These are phyloP conservation scores for Nycticebus coucang DNA, from an alignment of 2,113 vertebrate genomes.

Conservation along the genomic window DNA sequence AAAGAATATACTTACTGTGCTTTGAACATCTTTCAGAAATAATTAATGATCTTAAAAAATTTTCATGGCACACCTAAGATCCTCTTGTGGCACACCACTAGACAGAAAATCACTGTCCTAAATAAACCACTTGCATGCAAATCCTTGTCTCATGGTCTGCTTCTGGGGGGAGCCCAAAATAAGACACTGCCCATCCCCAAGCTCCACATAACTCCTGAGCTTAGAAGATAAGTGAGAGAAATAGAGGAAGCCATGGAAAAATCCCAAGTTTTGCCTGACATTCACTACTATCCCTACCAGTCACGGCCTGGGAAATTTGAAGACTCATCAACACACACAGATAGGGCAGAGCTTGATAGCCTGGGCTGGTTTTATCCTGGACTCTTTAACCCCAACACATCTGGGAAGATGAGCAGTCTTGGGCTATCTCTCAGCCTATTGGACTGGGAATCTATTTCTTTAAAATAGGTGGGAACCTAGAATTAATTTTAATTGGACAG, in stretches of 20 bases:
- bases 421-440: neutral
- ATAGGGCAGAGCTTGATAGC: neutral
- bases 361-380: neutral
- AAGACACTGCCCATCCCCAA: neutral
- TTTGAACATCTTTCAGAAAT: too few relatives aligned
- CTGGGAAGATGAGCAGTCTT: neutral
- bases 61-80: too few relatives aligned
- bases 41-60: too few relatives aligned
- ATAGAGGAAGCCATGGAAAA: neutral
- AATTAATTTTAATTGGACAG: constrained; percentile 26
- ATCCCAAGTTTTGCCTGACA: neutral
- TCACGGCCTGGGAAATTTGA: neutral
- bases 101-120: neutral
- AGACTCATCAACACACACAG: neutral
- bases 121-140: neutral
- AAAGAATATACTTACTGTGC: too few relatives aligned
- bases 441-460: neutral
- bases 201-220: neutral
- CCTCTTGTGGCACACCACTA: too few relatives aligned
- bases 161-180: neutral
- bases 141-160: neutral
- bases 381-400: neutral
- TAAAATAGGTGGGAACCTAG: neutral
- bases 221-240: neutral
- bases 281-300: neutral